A percentile compares a stretch with the other conserved stretches of the same genome.
Conservation (phyloP, 2,888 invertebrate species). For the Tenthredo mesomela region DNA sequence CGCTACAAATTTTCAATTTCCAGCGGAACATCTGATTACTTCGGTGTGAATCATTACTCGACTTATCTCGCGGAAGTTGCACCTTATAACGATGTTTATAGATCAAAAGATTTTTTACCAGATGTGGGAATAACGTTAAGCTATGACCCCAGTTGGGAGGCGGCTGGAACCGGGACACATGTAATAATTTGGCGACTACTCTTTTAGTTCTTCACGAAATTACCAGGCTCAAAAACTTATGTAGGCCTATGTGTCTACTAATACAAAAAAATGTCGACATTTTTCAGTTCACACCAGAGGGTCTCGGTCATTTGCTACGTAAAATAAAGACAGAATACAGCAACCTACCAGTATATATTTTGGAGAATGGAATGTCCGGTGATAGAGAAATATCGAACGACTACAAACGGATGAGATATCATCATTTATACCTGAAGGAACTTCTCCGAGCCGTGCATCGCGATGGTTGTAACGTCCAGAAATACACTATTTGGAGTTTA, state of each 20-base stretch:
- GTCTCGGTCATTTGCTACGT: slow-evolving; percentile 74
- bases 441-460: slow-evolving; percentile 77
- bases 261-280: not conserved
- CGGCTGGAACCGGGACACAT: slow-evolving; percentile 79
- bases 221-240: not conserved
- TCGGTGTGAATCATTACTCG: slow-evolving; percentile 26
- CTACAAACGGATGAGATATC: slow-evolving; percentile 62
- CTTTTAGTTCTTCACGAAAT: not conserved
- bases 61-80: not conserved
- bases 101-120: slow-evolving; percentile 42
- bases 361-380: no score
- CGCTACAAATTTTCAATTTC: not conserved
- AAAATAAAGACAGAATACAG: slow-evolving; percentile 58
- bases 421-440: slow-evolving; percentile 77
- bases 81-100: not conserved
- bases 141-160: slow-evolving; percentile 79
- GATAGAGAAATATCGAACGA: no score
- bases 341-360: slow-evolving; percentile 66
- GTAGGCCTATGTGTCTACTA: no score
- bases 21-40: slow-evolving; percentile 35
- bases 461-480: slow-evolving; percentile 79
- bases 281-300: slow-evolving; percentile 75
- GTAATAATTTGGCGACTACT: slow-evolving; percentile 71
- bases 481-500: slow-evolving; percentile 77
- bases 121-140: slow-evolving; percentile 64